Conservation (phyloP, 2,113 vertebrate species). For the Hipposideros armiger region DNA sequence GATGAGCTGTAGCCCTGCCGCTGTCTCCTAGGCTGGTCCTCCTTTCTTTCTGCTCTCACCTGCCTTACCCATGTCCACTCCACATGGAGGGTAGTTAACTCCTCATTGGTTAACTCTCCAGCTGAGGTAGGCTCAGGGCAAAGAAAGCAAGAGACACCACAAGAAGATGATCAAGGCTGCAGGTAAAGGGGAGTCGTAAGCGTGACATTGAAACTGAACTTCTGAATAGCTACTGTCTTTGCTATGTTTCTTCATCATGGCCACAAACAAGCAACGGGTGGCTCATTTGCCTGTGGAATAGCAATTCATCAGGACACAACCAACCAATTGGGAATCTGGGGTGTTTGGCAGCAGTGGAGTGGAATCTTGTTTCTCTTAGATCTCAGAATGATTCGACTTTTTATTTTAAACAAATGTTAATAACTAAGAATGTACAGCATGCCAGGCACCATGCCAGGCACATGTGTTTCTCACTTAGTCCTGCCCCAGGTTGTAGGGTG, state of each 20-base stretch:
- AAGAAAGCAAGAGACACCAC: background rate
- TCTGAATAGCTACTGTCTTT: background rate
- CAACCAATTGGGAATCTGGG: background rate
- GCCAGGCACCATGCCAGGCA: background rate
- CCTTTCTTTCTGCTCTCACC: background rate
- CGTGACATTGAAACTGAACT: background rate
- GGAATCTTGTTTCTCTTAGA: background rate
- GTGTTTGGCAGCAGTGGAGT: background rate
- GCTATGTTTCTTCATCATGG: background rate
- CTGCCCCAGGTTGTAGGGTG: background rate
- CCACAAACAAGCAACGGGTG: background rate
- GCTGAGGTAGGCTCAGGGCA: background rate
- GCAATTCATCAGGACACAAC: background rate
- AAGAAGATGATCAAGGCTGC: background rate
- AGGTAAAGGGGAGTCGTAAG: background rate
- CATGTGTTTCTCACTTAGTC: background rate
- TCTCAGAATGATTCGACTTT: background rate
- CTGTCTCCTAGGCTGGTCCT: background rate
- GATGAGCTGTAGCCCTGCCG: background rate
- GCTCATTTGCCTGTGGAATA: background rate
- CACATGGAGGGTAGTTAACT: rapidly evolving
- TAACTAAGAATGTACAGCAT: background rate
- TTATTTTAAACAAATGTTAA: constrained; percentile 16
- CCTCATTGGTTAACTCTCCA: background rate
- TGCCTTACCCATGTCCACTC: background rate